Evolutionary conservation across 2,888 invertebrate genomes (phyloP).

Genomic region (Dasypolia templi): DNA sequence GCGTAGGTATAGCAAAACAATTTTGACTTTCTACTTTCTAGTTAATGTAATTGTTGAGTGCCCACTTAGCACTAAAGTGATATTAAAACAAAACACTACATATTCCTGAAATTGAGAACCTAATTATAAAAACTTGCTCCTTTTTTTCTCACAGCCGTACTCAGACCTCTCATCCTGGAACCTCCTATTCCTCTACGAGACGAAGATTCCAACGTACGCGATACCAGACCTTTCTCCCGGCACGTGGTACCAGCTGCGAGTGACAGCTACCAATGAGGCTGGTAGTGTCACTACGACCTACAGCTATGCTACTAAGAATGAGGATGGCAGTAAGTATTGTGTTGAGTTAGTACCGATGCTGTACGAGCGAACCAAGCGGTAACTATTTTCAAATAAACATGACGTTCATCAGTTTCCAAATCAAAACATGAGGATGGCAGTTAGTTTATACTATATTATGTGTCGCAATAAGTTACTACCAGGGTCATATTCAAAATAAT

Average conservation of each 20-base stretch:
- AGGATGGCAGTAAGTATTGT: conserved; percentile 89
- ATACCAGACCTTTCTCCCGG: conserved; percentile 90
- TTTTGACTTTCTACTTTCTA: not conserved
- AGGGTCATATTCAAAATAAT: too few relatives aligned
- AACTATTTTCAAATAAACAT: not conserved
- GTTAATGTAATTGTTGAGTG: not conserved
- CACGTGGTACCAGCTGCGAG: conserved; percentile 91
- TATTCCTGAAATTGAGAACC: not conserved
- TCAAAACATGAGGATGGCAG: not conserved
- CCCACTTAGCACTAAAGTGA: not conserved
- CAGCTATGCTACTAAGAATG: conserved; percentile 91
- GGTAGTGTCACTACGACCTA: conserved; percentile 90
- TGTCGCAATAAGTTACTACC: too few relatives aligned
- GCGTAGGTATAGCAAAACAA: too few relatives aligned
- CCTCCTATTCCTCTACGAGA: conserved; percentile 74
- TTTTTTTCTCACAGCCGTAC: conserved; percentile 66
- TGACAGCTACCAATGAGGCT: conserved; percentile 92
- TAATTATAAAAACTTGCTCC: too few relatives aligned
- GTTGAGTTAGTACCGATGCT: not conserved
- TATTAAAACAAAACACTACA: not conserved
- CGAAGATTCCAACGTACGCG: conserved; percentile 79
- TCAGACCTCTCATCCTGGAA: conserved; percentile 77
- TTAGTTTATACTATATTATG: too few relatives aligned
- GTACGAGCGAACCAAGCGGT: not conserved
- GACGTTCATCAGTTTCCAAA: not conserved